These are phyloP conservation scores for Drosophila kepulauana DNA, from an alignment of 1,140 invertebrate genomes.

Conservation along the genomic window DNA sequence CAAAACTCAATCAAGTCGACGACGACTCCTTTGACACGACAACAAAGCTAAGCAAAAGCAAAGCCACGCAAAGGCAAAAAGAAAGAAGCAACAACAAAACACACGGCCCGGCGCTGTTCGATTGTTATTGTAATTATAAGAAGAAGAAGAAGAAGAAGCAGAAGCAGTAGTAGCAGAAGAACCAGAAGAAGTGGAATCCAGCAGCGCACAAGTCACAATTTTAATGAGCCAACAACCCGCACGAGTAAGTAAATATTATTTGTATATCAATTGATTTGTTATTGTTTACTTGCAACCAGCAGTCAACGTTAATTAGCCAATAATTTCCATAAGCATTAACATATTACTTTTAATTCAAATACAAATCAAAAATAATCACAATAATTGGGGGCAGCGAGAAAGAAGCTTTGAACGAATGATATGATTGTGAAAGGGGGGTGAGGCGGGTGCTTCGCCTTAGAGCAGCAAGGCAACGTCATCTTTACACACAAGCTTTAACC, in stretches of 20 bases:
- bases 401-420: background rate
- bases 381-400: background rate
- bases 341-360: constrained; percentile 15
- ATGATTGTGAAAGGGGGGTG: background rate
- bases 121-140: constrained; percentile 21
- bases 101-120: background rate
- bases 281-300: constrained; percentile 14
- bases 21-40: constrained; percentile 24
- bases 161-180: too few relatives aligned
- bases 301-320: background rate
- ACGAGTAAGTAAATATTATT: constrained; percentile 36
- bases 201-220: constrained; percentile 5
- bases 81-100: constrained; percentile 14
- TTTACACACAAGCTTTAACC: constrained; percentile 8
- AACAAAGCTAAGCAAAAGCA: constrained; percentile 1
- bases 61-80: background rate
- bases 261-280: constrained; percentile 22
- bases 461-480: constrained; percentile 35
- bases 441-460: background rate
- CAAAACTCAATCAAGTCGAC: constrained; percentile 1
- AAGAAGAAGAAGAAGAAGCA: too few relatives aligned
- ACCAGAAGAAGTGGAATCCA: background rate
- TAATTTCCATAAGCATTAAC: constrained; percentile 25
- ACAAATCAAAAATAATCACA: constrained; percentile 10
- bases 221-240: constrained; percentile 27